Conservation (phyloP, 2,113 vertebrate species). For the Dasyprocta punctata region DNA sequence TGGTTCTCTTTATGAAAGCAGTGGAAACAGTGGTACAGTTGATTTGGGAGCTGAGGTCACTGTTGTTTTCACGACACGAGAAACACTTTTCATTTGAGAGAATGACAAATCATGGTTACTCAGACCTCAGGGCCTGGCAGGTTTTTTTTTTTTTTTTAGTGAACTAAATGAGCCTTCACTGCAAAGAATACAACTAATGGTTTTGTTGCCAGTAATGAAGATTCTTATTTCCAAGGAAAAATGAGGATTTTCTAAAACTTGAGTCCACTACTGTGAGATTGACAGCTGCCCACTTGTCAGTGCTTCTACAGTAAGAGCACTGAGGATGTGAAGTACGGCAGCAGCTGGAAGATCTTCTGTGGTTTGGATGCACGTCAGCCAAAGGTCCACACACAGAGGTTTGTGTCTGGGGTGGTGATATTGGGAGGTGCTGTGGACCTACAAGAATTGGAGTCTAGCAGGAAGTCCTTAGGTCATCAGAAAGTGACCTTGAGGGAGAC, state of each 20-base stretch:
- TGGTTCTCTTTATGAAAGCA: background rate
- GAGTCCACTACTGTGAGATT: background rate
- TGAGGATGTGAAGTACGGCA: background rate
- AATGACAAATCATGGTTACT: background rate
- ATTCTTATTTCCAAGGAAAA: constrained; percentile 25
- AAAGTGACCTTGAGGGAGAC: background rate
- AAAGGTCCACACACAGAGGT: background rate
- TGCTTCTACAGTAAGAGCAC: background rate
- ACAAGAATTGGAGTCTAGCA: background rate
- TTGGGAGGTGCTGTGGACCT: background rate
- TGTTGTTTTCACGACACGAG: background rate
- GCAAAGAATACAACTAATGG: background rate
- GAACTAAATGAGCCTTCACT: background rate
- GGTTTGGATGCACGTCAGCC: background rate
- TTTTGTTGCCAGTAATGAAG: background rate
- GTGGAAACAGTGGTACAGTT: background rate
- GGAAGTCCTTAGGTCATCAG: background rate
- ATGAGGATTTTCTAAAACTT: background rate
- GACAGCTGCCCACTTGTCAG: background rate
- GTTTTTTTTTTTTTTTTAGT: background rate
- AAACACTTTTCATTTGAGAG: background rate
- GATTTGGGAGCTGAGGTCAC: background rate
- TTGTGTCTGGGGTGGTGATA: background rate
- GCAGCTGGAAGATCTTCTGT: background rate
- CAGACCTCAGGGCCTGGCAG: background rate